Base-by-base conservation (phyloP, 92 coral and sea anemone genomes). In the Desmophyllum pertusum region DNA sequence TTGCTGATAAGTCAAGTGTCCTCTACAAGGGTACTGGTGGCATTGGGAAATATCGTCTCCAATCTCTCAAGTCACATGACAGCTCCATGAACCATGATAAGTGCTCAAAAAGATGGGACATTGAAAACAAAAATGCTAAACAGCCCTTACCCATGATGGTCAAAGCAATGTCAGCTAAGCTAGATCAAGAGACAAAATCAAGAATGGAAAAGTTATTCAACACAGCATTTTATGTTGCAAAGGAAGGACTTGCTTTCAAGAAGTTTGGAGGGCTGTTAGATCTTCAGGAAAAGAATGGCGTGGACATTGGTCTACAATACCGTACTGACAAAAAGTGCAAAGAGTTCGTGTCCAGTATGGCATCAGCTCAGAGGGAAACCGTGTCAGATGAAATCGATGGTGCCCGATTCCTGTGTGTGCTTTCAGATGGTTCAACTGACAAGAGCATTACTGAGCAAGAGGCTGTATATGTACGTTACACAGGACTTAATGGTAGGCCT, bases 211-310 rank as follows among this genome's bases (percentile, higher is more conserved):
- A 0, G 3, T 5, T 48, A 82, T 77, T 84, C 71, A 75, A 75
- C 76, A 84, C 76, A 7, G 87, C 87, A 55, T 70, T 61, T 43
- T 83, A 31, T 74, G 71, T 71, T 45, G 86, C 78, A 70, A 71
- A 70, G 18, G 79, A 71, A 81, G 86, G 37, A 48, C 86, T 81
- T 50, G 80, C 87, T 41, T 41, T 84, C 62, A 73, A 19, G 33
- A 84, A 74, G 41, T 84, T 73, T 75, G 17, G 62, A 63, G 67
- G 81, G 29, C 37, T 73, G 71, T 84, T 48, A n/a, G 81, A 84
- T 53, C 39, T 84, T 7, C 87, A 84, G 50, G 88, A 85, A 51
- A 85, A 77, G 52, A 85, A 85, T 69, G 89, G 84, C 33, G 33
- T 85, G 25, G 59, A 78, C 45, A 85, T 78, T 37, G 89, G 77